Conservation (phyloP, 1,140 invertebrate species). For the Calephelis nemesis region DNA sequence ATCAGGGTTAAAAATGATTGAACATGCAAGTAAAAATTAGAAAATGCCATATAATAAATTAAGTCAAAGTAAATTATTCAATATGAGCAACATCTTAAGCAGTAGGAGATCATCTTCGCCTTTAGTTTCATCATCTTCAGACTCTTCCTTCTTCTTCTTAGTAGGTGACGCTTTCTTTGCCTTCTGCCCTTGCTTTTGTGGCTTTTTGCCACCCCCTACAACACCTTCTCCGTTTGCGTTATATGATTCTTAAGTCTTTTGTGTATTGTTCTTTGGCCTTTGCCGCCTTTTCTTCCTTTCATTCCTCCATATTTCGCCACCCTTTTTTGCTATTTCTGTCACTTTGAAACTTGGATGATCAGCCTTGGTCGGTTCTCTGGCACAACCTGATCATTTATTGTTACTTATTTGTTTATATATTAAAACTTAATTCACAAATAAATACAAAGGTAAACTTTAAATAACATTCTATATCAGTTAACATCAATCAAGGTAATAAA, state of each 20-base stretch:
- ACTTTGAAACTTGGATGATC: conserved; percentile 90
- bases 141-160: conserved; percentile 80
- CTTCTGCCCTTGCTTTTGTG: conserved; percentile 79
- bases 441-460: too few relatives aligned
- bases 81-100: conserved; percentile 74
- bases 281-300: conserved; percentile 89
- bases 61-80: conserved; percentile 80
- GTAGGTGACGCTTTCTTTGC: conserved; percentile 74
- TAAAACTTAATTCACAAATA: too few relatives aligned
- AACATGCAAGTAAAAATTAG: conserved; percentile 12
- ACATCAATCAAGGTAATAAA: too few relatives aligned
- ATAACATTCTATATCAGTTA: too few relatives aligned
- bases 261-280: conserved; percentile 89
- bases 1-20: background rate
- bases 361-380: conserved; percentile 88
- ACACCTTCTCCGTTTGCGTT: conserved; percentile 84
- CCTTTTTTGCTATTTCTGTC: conserved; percentile 92
- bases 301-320: conserved; percentile 92
- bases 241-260: conserved; percentile 92
- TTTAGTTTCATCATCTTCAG: conserved; percentile 74
- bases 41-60: conserved; percentile 71
- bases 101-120: conserved; percentile 75
- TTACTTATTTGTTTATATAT: too few relatives aligned
- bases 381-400: conserved; percentile 79
- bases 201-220: conserved; percentile 72